Conservation (phyloP, 2,113 vertebrate species). For the Pitta sordida region DNA sequence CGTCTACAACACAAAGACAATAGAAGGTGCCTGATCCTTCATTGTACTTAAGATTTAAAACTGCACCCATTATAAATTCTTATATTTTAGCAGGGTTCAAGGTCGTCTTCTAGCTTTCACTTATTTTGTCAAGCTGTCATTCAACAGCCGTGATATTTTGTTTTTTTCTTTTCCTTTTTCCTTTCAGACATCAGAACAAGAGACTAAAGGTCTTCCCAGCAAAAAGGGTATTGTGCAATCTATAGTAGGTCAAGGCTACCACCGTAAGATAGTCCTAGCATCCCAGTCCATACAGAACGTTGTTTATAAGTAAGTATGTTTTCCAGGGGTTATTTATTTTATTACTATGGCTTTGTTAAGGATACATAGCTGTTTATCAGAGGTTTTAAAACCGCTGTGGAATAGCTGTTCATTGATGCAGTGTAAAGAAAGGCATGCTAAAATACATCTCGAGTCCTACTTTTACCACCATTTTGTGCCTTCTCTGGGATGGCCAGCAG, state of each 20-base stretch:
- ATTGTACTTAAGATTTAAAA: background rate
- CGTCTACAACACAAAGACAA: conserved; percentile 5
- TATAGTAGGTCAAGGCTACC: conserved; percentile 94
- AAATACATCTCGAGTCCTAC: background rate
- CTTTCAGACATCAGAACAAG: conserved; percentile 91
- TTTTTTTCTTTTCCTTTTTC: background rate
- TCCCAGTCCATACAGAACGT: conserved; percentile 94
- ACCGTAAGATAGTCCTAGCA: conserved; percentile 95
- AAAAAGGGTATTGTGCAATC: conserved; percentile 99
- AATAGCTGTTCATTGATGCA: background rate
- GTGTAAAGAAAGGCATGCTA: background rate
- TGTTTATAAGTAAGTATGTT: conserved; percentile 87
- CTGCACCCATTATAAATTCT: background rate
- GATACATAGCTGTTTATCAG: background rate
- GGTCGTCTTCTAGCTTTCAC: background rate
- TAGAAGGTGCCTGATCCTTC: conserved; percentile 5
- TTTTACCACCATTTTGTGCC: background rate
- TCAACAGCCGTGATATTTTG: background rate
- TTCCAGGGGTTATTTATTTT: background rate
- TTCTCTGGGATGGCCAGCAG: background rate
- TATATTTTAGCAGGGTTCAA: background rate
- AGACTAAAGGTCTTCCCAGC: conserved; percentile 94
- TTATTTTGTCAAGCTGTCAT: background rate
- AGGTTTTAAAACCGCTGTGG: background rate
- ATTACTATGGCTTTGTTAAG: background rate